Base-by-base conservation (phyloP, 2,888 invertebrate species). In the Hyposoter didymator region DNA sequence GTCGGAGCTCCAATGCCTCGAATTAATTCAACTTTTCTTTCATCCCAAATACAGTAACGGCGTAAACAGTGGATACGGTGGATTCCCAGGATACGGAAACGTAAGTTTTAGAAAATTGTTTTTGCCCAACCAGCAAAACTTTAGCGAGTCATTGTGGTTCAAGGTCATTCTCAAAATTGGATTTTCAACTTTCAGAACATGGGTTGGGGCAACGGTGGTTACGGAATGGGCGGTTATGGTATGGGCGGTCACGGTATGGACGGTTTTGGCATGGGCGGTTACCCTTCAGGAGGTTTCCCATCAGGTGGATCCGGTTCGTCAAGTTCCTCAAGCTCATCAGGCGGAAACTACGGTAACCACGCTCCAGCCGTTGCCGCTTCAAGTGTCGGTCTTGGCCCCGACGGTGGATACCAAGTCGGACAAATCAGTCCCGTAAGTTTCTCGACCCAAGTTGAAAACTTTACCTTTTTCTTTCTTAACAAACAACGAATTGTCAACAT, bases 381-480 rank as follows among this genome's bases (percentile, higher is more conserved):
- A 10, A 86, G 88, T 45, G 88, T 90, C 45, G 89, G 45, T 52
- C 0, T 91, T 6, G 92, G 92, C 69, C 91, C 93, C 12, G 35
- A 84, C 0, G 93, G 93, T 79, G 91, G 91, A 28, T 90, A 78
- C 76, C 91, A 91, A 66, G 17, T 85, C n/a, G 93, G 89, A 14
- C 80, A 85, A 35, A 90, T 93, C 55, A 90, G 85, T 84, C 92
- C 93, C 3, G 93, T 93, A 86, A 90, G 90, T 81, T 52, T 35
- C 19, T 55, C 0, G 17, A 28, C 28, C n/a, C 14, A 4, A 14
- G 35, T 39, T 19, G 14, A 66, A 39, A 7, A n/a, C 39, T 14
- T 17, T 17, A 17, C n/a, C 35, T n/a, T 17, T 45, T 45, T 8
- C 8, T 39, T 39, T 39, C 7, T 8, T 39, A 10, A 39, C 32